A percentile compares a stretch with the other conserved stretches of the same genome.
Evolutionary conservation across 2,113 vertebrate genomes (phyloP).

Genomic region (Cinclus cinclus): DNA sequence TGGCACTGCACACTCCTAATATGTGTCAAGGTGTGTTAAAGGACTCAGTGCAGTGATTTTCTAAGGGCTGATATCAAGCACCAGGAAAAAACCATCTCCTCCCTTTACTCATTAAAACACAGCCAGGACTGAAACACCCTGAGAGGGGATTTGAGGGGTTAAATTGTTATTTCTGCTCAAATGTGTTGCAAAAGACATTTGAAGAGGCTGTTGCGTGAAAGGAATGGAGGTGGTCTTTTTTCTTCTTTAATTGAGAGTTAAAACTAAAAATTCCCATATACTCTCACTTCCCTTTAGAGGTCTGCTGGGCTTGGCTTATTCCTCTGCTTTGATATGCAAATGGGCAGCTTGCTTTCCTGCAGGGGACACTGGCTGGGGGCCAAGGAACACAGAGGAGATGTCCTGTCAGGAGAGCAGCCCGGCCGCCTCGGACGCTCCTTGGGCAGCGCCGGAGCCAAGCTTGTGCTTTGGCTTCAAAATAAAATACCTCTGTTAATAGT

Average conservation of each 20-base stretch:
- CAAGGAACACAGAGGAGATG: slow-evolving; percentile 77
- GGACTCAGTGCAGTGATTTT: not conserved
- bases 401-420: slow-evolving; percentile 69
- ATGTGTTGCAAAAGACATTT: not conserved
- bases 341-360: slow-evolving; percentile 78
- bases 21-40: not conserved
- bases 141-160: not conserved
- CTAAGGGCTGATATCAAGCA: not conserved
- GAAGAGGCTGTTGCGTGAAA: not conserved
- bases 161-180: slow-evolving; percentile 24
- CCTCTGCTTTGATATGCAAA: slow-evolving; percentile 85
- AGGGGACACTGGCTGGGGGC: slow-evolving; percentile 72
- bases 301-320: slow-evolving; percentile 73
- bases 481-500: slow-evolving; percentile 71
- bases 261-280: slow-evolving; percentile 67
- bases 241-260: slow-evolving; percentile 31
- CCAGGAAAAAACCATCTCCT: not conserved
- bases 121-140: not conserved
- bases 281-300: slow-evolving; percentile 71
- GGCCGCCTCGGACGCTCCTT: slow-evolving; percentile 26
- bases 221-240: not conserved
- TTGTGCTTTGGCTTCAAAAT: slow-evolving; percentile 65
- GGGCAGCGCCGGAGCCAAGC: slow-evolving; percentile 51
- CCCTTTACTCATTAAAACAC: not conserved
- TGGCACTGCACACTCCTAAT: not conserved